Evolutionary conservation across 1,140 invertebrate genomes (phyloP).

Genomic region (Acromyrmex charruanus): DNA sequence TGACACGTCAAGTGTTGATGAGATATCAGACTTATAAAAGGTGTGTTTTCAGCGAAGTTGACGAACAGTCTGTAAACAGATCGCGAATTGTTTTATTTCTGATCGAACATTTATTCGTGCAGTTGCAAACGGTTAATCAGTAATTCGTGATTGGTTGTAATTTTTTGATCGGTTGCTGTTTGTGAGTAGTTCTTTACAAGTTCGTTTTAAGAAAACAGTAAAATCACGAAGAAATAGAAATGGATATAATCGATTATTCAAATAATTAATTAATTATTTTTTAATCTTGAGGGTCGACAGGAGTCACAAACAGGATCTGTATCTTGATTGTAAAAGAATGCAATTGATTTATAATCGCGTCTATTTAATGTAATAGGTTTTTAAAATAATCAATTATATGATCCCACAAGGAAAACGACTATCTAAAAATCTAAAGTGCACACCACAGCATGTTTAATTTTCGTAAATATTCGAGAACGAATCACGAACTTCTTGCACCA

Average conservation of each 20-base stretch:
- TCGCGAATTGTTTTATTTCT: not conserved
- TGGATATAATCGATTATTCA: too few species aligned
- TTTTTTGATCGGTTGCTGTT: not conserved
- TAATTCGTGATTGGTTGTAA: not conserved
- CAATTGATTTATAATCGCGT: too few species aligned
- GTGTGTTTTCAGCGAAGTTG: not conserved
- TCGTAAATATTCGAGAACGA: not conserved
- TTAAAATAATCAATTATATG: too few species aligned
- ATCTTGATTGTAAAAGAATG: too few species aligned
- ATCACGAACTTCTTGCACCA: not conserved
- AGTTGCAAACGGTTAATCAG: not conserved
- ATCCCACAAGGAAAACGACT: not conserved
- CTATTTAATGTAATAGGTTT: too few species aligned
- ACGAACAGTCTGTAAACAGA: not conserved
- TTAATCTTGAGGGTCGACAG: too few species aligned
- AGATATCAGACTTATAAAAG: not conserved
- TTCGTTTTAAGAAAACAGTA: not conserved
- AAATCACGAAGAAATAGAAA: not conserved
- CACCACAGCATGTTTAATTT: not conserved
- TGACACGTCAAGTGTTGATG: not conserved
- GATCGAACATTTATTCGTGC: not conserved
- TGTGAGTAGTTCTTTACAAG: not conserved
- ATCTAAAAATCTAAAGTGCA: not conserved
- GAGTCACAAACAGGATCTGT: too few species aligned
- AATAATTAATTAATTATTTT: too few species aligned